A percentile compares a stretch with the other conserved stretches of the same genome.
These are phyloP conservation scores for Pagetopsis macropterus DNA, from an alignment of 2,797 vertebrate genomes.

Conservation along the genomic window DNA sequence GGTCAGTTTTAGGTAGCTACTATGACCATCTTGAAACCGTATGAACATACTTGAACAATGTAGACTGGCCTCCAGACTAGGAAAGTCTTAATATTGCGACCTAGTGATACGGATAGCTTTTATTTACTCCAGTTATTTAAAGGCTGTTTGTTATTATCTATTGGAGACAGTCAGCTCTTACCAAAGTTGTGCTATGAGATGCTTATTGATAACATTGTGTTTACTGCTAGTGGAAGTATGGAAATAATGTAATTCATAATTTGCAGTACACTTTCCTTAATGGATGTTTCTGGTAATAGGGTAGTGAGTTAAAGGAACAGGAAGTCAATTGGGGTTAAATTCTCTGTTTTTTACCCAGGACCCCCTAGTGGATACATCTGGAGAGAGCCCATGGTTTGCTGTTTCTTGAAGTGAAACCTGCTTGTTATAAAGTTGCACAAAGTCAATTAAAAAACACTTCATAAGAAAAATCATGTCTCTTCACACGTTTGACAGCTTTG, in stretches of 20 bases:
- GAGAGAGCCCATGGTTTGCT: neutral
- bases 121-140: neutral
- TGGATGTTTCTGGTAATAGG: neutral
- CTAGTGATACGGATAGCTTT: neutral
- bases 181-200: neutral
- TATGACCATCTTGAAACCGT: neutral
- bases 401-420: neutral
- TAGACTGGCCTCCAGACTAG: neutral
- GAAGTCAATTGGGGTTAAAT: neutral
- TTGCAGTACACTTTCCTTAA: neutral
- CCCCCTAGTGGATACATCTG: neutral
- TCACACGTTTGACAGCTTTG: conserved; percentile 59
- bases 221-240: neutral
- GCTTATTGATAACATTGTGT: neutral
- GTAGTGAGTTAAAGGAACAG: neutral
- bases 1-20: neutral
- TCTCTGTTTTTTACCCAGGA: neutral
- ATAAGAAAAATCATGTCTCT: conserved; percentile 14
- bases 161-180: neutral
- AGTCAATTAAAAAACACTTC: neutral
- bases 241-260: neutral
- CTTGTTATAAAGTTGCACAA: neutral
- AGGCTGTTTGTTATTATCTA: neutral
- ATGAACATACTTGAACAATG: neutral
- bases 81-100: neutral